Evolutionary conservation across 1,140 invertebrate species (phyloP).

Genomic region (Drosophila paulistorum): DNA sequence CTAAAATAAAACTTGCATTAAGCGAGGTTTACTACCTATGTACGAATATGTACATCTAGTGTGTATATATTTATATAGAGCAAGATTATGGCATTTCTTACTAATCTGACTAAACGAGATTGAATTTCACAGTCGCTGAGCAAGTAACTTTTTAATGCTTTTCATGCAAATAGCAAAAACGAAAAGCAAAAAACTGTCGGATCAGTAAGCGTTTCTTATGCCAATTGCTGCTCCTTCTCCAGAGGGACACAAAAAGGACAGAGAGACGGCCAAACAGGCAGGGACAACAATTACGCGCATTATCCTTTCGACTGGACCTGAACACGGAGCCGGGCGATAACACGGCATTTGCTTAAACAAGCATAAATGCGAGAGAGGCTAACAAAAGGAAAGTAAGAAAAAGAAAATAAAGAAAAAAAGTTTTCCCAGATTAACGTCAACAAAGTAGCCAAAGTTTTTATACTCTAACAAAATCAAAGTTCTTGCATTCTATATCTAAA

Average conservation of each 20-base stretch:
- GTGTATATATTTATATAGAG: not conserved
- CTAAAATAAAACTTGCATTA: slow-evolving; percentile 12
- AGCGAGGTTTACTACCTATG: not conserved
- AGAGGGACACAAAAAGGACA: not conserved
- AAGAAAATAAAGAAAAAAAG: slow-evolving; percentile 26
- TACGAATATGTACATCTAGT: not conserved
- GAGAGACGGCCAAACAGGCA: slow-evolving; percentile 31
- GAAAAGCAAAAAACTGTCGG: not conserved
- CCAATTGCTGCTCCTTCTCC: slow-evolving; percentile 27
- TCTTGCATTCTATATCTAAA: not conserved
- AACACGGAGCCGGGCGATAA: slow-evolving; percentile 61
- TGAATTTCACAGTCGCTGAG: slow-evolving; percentile 48
- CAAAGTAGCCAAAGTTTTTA: slow-evolving; percentile 1
- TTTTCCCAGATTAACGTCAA: not conserved
- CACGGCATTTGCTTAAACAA: slow-evolving; percentile 78
- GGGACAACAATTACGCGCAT: slow-evolving; percentile 77
- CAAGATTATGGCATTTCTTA: slow-evolving; percentile 42
- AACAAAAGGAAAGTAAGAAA: slow-evolving; percentile 40
- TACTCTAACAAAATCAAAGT: slow-evolving; percentile 20
- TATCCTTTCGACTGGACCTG: slow-evolving; percentile 65
- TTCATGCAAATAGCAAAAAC: slow-evolving; percentile 47
- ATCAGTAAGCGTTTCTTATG: slow-evolving; percentile 25
- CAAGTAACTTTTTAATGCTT: slow-evolving; percentile 52
- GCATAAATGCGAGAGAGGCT: slow-evolving; percentile 68
- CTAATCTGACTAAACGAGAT: slow-evolving; percentile 49